A percentile compares a stretch with the other conserved stretches of the same genome.
Conservation (phyloP, 2,113 vertebrate genomes). For the Protobothrops mucrosquamatus region DNA sequence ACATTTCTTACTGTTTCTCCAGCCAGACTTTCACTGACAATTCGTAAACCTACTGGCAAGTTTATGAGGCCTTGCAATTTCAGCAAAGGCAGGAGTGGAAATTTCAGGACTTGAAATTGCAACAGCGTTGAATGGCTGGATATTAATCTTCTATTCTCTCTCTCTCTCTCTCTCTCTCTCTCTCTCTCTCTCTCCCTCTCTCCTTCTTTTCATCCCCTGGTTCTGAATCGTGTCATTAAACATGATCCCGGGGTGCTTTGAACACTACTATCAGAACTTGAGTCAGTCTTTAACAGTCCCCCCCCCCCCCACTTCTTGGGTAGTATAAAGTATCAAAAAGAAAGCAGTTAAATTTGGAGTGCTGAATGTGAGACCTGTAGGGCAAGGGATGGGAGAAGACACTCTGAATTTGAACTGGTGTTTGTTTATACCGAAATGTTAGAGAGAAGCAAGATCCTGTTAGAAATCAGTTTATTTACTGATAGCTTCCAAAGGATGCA, state of each 20-base stretch:
- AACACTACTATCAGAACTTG: constrained; percentile 67
- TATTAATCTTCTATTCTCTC: constrained; percentile 57
- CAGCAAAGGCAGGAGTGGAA: constrained; percentile 59
- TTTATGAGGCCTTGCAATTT: constrained; percentile 58
- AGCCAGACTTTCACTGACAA: constrained; percentile 42
- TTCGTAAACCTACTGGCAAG: constrained; percentile 38
- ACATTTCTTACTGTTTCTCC: not conserved
- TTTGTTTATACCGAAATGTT: constrained; percentile 59
- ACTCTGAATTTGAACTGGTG: constrained; percentile 50
- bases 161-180: not conserved
- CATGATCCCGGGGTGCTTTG: constrained; percentile 56
- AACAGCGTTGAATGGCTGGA: constrained; percentile 65
- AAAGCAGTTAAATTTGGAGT: constrained; percentile 68
- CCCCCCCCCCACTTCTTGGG: constrained; percentile 69
- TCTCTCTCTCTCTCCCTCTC: too few species aligned
- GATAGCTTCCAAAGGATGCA: constrained; percentile 33
- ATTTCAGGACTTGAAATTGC: constrained; percentile 66
- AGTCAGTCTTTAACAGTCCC: constrained; percentile 64
- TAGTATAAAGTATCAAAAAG: constrained; percentile 71
- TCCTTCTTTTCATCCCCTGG: constrained; percentile 53
- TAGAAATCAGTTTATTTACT: constrained; percentile 27
- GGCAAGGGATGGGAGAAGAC: constrained; percentile 43
- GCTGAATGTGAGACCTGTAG: constrained; percentile 60
- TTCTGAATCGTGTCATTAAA: constrained; percentile 71
- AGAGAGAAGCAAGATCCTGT: constrained; percentile 29